Conservation (phyloP, 1,140 invertebrate species). For the Monomorium pharaonis region DNA sequence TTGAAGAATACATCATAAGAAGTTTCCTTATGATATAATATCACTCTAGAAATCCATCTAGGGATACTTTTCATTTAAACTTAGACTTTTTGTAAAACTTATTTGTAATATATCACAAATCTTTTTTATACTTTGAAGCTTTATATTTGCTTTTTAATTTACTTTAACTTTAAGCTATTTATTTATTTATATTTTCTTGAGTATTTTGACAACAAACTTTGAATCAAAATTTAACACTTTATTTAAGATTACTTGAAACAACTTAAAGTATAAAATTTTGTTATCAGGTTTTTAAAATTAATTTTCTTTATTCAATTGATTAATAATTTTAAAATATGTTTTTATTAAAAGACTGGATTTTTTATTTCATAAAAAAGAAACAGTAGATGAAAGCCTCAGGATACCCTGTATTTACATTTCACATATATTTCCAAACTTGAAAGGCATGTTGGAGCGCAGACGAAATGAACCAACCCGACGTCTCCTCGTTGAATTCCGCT, state of each 20-base stretch:
- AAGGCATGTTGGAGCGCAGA: conserved; percentile 4
- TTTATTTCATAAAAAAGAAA: not conserved
- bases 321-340: not conserved
- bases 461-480: conserved; percentile 1
- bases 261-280: not conserved
- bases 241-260: not conserved
- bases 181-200: not conserved
- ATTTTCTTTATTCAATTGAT: not conserved
- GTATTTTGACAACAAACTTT: not conserved
- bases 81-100: not conserved
- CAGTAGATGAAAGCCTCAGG: not conserved
- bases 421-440: conserved; percentile 2
- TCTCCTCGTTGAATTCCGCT: conserved; percentile 8
- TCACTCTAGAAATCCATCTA: not conserved
- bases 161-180: not conserved
- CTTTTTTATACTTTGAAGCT: not conserved
- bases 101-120: not conserved
- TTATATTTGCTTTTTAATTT: not conserved
- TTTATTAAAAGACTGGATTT: not conserved
- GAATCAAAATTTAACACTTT: not conserved
- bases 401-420: not conserved
- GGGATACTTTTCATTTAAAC: not conserved
- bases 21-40: not conserved
- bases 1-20: not conserved
- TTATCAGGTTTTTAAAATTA: not conserved